phyloP scores from a whole-genome alignment of 2,797 vertebrate species.

The Hybognathus amarus region DNA sequence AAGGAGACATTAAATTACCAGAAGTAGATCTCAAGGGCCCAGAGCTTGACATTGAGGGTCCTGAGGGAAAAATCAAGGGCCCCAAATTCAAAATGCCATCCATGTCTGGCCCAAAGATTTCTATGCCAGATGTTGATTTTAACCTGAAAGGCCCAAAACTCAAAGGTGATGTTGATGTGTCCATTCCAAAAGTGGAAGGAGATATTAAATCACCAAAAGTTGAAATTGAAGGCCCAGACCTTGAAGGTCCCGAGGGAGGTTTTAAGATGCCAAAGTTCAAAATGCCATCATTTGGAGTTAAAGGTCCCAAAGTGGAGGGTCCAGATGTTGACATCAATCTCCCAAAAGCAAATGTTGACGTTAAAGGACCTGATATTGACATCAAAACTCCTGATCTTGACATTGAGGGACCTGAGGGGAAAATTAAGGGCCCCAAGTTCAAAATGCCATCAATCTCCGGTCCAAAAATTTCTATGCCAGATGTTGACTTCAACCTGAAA shows the following conservation, averaged over 20 bases:
- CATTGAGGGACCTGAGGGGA: slow-evolving; percentile 6
- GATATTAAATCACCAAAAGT: background rate
- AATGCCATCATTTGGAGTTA: too few relatives aligned
- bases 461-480: slow-evolving; percentile 28
- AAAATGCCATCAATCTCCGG: slow-evolving; percentile 28
- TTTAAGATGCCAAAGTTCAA: too few relatives aligned
- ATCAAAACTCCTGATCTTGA: too few relatives aligned
- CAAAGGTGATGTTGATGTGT: background rate
- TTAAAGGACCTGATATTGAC: too few relatives aligned
- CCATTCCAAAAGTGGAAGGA: background rate
- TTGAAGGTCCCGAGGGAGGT: background rate
- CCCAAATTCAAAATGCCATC: background rate
- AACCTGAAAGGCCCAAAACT: background rate
- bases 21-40: too few relatives aligned
- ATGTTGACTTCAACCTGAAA: slow-evolving; percentile 16
- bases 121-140: background rate
- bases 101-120: background rate
- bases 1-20: too few relatives aligned
- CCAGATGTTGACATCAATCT: too few relatives aligned
- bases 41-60: background rate
- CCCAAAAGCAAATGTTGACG: too few relatives aligned
- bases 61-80: background rate
- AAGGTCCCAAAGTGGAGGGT: too few relatives aligned
- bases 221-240: background rate
- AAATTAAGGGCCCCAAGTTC: background rate